phyloP scores from a whole-genome alignment of 2,797 vertebrate genomes.

The Schizopygopsis pylzovi region DNA sequence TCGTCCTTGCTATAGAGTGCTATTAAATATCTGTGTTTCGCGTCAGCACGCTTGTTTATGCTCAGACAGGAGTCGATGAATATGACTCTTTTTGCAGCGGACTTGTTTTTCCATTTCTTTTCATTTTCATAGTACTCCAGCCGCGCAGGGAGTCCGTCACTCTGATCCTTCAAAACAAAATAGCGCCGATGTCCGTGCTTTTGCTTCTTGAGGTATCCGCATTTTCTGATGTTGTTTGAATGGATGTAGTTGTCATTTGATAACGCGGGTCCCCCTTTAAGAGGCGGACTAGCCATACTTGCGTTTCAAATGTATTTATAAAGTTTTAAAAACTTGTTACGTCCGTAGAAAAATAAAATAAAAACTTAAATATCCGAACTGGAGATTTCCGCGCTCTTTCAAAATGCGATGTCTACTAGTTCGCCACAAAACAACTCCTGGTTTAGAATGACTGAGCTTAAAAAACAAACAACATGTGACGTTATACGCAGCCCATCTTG shows the following conservation, averaged over 20 bases:
- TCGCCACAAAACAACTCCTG: conserved; percentile 88
- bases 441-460: conserved; percentile 84
- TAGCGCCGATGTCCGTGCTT: conserved; percentile 96
- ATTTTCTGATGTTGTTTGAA: conserved; percentile 85
- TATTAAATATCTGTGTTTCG: conserved; percentile 94
- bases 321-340: conserved; percentile 67
- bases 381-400: conserved; percentile 58
- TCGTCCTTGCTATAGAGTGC: conserved; percentile 97
- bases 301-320: conserved; percentile 49
- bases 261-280: conserved; percentile 74
- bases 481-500: conserved; percentile 80
- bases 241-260: conserved; percentile 72
- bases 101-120: conserved; percentile 98
- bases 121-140: conserved; percentile 98
- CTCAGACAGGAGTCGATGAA: conserved; percentile 92
- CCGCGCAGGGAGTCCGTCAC: conserved; percentile 83
- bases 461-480: conserved; percentile 97
- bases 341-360: conserved; percentile 62
- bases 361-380: neutral
- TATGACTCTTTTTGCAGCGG: conserved; percentile 90
- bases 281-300: conserved; percentile 90
- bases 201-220: conserved; percentile 94
- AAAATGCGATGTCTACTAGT: conserved; percentile 67
- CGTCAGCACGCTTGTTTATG: conserved; percentile 95
- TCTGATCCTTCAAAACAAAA: conserved; percentile 88